A percentile compares a stretch with the other conserved stretches of the same genome.
phyloP scores from a whole-genome alignment of 2,113 vertebrate genomes.

The Muntiacus reevesi region DNA sequence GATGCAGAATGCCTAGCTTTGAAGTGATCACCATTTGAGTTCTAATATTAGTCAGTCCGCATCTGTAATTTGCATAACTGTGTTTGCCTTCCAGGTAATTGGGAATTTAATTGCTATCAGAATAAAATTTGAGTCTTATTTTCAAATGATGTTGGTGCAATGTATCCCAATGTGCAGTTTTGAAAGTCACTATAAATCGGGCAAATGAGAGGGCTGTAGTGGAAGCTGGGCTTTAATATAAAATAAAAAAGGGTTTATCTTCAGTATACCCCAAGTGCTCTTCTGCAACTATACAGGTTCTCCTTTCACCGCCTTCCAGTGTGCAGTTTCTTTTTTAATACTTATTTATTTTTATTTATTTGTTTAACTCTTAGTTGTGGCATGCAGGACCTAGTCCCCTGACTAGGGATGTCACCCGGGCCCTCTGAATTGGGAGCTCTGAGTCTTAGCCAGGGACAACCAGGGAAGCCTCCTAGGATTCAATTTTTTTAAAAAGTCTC shows the following conservation, averaged over 20 bases:
- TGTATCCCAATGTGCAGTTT: constrained; percentile 17
- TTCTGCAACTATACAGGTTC: background rate
- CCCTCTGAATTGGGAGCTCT: background rate
- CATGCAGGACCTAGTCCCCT: background rate
- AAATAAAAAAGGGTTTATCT: background rate
- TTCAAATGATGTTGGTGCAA: constrained; percentile 44
- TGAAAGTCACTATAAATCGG: constrained; percentile 41
- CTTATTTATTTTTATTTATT: background rate
- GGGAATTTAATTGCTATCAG: constrained; percentile 64
- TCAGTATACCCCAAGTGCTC: background rate
- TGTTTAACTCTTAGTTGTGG: background rate
- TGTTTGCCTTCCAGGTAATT: constrained; percentile 65
- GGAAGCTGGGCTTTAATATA: constrained; percentile 5
- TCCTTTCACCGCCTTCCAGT: background rate
- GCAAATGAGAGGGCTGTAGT: constrained; percentile 5
- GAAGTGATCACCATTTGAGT: constrained; percentile 56
- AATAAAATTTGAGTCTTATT: constrained; percentile 50
- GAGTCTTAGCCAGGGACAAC: background rate
- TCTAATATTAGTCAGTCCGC: constrained; percentile 59
- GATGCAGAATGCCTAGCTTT: constrained; percentile 48
- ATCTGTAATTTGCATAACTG: constrained; percentile 63
- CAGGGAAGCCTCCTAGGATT: background rate
- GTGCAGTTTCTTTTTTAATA: background rate
- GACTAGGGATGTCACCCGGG: background rate
- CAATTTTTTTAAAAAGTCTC: background rate